phyloP scores from a whole-genome alignment of 2,888 invertebrate species.

The Eupithecia centaureata region DNA sequence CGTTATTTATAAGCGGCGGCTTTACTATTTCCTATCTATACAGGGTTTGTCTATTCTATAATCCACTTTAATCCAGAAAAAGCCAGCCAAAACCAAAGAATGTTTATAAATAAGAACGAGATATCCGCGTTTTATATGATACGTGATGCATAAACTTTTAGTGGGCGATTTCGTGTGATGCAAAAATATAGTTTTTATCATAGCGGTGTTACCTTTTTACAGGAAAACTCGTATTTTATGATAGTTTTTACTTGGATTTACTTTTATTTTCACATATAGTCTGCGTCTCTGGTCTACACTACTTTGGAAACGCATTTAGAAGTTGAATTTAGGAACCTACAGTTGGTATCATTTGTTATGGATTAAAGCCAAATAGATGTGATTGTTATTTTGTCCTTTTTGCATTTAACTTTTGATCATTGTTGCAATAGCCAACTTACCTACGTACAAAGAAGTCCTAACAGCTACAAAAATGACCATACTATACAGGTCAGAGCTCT shows the following conservation, averaged over 20 bases:
- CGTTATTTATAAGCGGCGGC: conserved; percentile 9
- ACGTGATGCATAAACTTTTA: conserved; percentile 58
- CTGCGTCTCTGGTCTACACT: no score
- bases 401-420: not conserved
- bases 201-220: conserved; percentile 49
- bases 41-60: not conserved
- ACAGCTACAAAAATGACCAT: not conserved
- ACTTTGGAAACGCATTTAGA: no score
- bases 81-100: not conserved
- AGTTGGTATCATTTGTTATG: not conserved
- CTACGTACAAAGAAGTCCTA: not conserved
- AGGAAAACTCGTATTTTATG: conserved; percentile 18
- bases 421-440: not conserved
- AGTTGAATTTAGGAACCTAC: no score
- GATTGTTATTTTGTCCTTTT: not conserved
- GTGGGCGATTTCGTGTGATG: conserved; percentile 56
- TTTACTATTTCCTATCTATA: not conserved
- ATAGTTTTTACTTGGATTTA: conserved; percentile 6
- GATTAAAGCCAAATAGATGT: not conserved
- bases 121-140: conserved; percentile 20
- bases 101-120: conserved; percentile 12
- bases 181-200: conserved; percentile 66
- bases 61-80: not conserved
- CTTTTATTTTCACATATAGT: not conserved
- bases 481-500: conserved; percentile 15